These are phyloP conservation scores for Campoletis raptor DNA, from an alignment of 2,888 invertebrate species.

Conservation along the genomic window DNA sequence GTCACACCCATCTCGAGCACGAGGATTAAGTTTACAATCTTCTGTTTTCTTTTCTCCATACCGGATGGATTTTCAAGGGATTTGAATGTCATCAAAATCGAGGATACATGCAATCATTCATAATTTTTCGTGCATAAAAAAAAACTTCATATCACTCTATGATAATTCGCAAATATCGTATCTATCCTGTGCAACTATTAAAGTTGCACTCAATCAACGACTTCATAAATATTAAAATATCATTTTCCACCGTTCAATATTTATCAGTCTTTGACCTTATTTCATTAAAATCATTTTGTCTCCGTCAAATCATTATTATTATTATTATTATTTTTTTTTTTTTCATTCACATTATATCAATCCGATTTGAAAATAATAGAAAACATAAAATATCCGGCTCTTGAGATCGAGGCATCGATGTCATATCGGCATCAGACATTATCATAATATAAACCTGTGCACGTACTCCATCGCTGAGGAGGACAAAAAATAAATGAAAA, in stretches of 20 bases:
- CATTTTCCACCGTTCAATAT: neutral
- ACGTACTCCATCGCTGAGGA: neutral
- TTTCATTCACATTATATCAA: neutral
- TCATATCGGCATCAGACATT: constrained; percentile 10
- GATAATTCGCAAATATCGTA: neutral
- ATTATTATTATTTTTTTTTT: no score
- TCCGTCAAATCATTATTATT: neutral
- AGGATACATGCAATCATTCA: neutral
- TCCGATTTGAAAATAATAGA: neutral
- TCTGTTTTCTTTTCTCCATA: constrained; percentile 34
- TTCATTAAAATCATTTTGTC: neutral
- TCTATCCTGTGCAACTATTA: neutral
- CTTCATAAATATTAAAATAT: neutral
- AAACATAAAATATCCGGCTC: neutral
- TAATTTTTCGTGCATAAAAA: neutral
- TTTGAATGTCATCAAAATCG: constrained; percentile 57
- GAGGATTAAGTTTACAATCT: constrained; percentile 54
- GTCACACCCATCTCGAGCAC: constrained; percentile 57
- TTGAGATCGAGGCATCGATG: constrained; percentile 9
- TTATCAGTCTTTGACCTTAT: neutral
- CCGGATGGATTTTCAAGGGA: constrained; percentile 65
- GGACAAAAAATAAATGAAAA: constrained; percentile 44
- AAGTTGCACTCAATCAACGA: neutral
- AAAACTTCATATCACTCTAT: constrained; percentile 1
- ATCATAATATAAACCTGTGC: constrained; percentile 32